Evolutionary conservation across 1,140 invertebrate species (phyloP), one percentile per base, ranked within the genome.

Genomic region (Alviniconcha marisindica): DNA sequence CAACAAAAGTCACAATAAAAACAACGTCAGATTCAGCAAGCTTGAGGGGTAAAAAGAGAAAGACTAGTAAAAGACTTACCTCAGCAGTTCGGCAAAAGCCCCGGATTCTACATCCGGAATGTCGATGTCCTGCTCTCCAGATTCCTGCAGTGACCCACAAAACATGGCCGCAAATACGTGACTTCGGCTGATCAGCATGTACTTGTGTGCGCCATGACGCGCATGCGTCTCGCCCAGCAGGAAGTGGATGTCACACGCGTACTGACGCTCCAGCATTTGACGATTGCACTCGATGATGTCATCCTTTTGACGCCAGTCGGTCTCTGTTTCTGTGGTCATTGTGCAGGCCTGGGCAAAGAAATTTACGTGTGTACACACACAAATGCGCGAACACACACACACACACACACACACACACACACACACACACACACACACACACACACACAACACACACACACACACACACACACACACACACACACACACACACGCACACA

Each of bases 201-300:
- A 89, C 81, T 83, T 86, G 83, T 89, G 88, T 0, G 87, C 88
- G 28, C 82, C 81, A 33, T 89, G 78, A 2, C 84, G n/a, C 42
- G 86, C 86, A 31, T 79, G 79, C 28, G 81, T 79, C 48, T 87
- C 81, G 10, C 90, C 90, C 15, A 90, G 83, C 51, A 88, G 42
- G 79, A 91, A 91, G 54, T 76, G 80, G 0, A 91, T 88, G 77
- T 91, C 90, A 85, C 87, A 89, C 31, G 86, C 89, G 33, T 87
- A 83, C 66, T 91, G 86, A 71, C 87, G 87, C 71, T 86, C 66
- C 24, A 91, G 66, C 90, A 91, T 91, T 51, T 87, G 81, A 31
- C 82, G 81, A 76, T 90, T 91, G 33, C 88, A 87, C n/a, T 90
- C 88, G 5, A 79, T 66, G 36, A 91, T 42, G 71, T 84, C 81